These are phyloP conservation scores for Propithecus deckenii DNA, from an alignment of 2,797 vertebrate genomes.

Conservation along the genomic window DNA sequence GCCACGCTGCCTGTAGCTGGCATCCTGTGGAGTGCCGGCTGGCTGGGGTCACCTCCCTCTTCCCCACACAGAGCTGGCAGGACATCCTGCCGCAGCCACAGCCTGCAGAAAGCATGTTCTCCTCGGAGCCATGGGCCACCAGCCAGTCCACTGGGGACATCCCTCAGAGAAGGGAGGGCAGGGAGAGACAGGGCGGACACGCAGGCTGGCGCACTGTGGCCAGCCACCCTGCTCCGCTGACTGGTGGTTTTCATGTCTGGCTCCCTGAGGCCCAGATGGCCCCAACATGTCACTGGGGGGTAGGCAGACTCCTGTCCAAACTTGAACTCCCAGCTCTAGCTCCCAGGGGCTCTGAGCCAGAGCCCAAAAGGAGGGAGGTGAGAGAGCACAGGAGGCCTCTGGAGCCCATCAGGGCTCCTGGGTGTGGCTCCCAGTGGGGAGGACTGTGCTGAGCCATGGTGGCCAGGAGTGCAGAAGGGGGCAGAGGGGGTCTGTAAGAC, in stretches of 20 bases:
- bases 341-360: neutral
- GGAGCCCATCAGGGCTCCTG: neutral
- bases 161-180: constrained; percentile 30
- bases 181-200: constrained; percentile 30
- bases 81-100: constrained; percentile 60
- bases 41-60: constrained; percentile 31
- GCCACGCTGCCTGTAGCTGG: constrained; percentile 12
- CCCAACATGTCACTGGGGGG: neutral
- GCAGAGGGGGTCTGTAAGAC: neutral
- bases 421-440: neutral
- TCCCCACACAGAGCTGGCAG: constrained; percentile 71
- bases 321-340: neutral
- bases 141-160: constrained; percentile 69
- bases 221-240: constrained; percentile 29
- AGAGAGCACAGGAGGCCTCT: neutral
- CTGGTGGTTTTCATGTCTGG: constrained; percentile 65
- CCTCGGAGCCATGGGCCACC: constrained; percentile 40
- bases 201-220: constrained; percentile 52
- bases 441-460: neutral
- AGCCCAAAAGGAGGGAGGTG: neutral
- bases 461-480: neutral
- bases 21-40: neutral
- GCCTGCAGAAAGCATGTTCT: constrained; percentile 45
- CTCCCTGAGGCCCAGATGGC: constrained; percentile 64
- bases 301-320: constrained; percentile 12